Evolutionary conservation across 2,113 vertebrate genomes (phyloP).

Genomic region (Urocolius indicus): DNA sequence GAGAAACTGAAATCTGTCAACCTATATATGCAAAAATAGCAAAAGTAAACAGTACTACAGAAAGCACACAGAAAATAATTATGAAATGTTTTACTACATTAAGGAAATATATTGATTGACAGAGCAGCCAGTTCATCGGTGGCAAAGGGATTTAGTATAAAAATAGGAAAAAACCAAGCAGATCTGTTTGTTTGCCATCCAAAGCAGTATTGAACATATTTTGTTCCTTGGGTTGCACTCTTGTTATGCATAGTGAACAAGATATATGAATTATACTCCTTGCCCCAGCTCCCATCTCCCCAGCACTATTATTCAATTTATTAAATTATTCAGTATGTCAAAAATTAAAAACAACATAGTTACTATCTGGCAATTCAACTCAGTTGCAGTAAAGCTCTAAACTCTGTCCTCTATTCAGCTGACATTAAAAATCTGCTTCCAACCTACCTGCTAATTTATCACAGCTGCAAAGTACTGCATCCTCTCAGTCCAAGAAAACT

Average conservation of each 20-base stretch:
- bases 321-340: neutral
- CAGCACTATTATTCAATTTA: neutral
- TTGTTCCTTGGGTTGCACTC: neutral
- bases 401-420: neutral
- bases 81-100: neutral
- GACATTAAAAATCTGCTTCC: neutral
- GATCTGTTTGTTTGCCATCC: neutral
- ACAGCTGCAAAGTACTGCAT: neutral
- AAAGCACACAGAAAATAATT: neutral
- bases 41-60: neutral
- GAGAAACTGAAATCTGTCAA: neutral
- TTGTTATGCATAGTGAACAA: neutral
- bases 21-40: neutral
- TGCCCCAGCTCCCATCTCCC: neutral
- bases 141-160: neutral
- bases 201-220: neutral
- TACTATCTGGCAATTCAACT: neutral
- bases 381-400: neutral
- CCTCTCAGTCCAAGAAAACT: neutral
- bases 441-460: neutral
- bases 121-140: neutral
- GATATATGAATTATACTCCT: neutral
- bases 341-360: neutral
- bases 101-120: neutral
- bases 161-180: rapidly evolving